Conservation (phyloP, 2,113 vertebrate genomes). For the Sprattus sprattus region DNA sequence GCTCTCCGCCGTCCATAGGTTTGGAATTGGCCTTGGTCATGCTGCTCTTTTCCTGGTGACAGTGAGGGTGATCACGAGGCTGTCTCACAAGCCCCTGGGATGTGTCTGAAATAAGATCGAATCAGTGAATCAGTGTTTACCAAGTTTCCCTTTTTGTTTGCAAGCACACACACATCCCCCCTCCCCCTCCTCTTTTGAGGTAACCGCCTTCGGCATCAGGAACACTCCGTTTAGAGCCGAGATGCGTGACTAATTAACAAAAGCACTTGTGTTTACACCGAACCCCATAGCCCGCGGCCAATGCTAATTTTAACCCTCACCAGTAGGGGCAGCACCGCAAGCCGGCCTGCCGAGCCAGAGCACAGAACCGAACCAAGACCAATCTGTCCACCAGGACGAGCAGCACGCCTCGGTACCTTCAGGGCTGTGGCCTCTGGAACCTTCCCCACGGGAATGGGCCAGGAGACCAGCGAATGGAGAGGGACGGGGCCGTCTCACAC, state of each 20-base stretch:
- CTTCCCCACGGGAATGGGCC: too few species aligned
- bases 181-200: constrained; percentile 41
- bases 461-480: too few species aligned
- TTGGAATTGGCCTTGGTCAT: neutral
- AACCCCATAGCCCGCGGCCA: constrained; percentile 60
- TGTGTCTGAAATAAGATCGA: too few species aligned
- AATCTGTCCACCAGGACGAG: neutral
- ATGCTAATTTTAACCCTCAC: constrained; percentile 63
- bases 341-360: neutral
- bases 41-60: neutral
- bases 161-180: constrained; percentile 33
- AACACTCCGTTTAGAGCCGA: constrained; percentile 66
- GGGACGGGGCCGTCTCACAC: too few species aligned
- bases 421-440: neutral
- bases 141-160: too few species aligned
- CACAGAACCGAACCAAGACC: neutral
- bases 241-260: constrained; percentile 75
- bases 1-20: neutral
- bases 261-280: constrained; percentile 66
- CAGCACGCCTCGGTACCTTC: neutral
- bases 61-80: too few species aligned
- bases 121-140: too few species aligned
- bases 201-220: constrained; percentile 59
- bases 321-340: constrained; percentile 33
- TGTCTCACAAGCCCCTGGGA: too few species aligned